These are phyloP conservation scores for Leptinotarsa lineolata DNA, from an alignment of 1,140 invertebrate species.

Conservation along the genomic window DNA sequence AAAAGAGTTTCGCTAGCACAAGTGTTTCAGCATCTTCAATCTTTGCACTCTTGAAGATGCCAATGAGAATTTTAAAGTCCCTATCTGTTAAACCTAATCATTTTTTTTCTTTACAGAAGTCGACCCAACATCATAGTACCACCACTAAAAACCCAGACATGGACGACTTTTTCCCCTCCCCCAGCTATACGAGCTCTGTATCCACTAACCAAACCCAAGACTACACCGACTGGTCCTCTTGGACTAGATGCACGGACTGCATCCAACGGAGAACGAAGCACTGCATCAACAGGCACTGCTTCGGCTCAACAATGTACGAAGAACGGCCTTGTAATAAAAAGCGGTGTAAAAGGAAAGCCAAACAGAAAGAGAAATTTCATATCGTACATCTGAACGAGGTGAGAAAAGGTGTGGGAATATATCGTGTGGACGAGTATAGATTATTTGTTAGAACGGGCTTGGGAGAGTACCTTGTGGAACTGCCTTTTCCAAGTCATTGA, in stretches of 20 bases:
- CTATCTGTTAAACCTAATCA: background rate
- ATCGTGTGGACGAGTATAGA: no score
- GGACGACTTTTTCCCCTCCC: background rate
- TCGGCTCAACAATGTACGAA: constrained; percentile 45
- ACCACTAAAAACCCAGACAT: background rate
- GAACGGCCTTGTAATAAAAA: constrained; percentile 47
- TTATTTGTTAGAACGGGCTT: background rate
- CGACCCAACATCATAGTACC: background rate
- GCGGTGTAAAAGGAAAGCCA: constrained; percentile 45
- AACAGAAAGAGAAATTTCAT: constrained; percentile 40
- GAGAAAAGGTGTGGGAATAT: constrained; percentile 8
- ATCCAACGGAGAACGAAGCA: constrained; percentile 48
- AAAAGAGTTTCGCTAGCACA: no score
- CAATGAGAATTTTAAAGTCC: background rate
- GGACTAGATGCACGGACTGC: constrained; percentile 48
- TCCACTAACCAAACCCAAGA: constrained; percentile 1
- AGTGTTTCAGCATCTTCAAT: no score
- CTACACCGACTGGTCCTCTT: constrained; percentile 44
- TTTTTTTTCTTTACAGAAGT: constrained; percentile 12
- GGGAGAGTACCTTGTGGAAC: background rate
- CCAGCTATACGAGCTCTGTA: background rate
- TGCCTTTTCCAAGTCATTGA: background rate
- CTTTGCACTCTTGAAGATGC: no score
- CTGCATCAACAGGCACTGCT: constrained; percentile 42
- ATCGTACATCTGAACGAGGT: constrained; percentile 46